Evolutionary conservation across 2,888 invertebrate genomes (phyloP).

Genomic region (Aphrophora alni): DNA sequence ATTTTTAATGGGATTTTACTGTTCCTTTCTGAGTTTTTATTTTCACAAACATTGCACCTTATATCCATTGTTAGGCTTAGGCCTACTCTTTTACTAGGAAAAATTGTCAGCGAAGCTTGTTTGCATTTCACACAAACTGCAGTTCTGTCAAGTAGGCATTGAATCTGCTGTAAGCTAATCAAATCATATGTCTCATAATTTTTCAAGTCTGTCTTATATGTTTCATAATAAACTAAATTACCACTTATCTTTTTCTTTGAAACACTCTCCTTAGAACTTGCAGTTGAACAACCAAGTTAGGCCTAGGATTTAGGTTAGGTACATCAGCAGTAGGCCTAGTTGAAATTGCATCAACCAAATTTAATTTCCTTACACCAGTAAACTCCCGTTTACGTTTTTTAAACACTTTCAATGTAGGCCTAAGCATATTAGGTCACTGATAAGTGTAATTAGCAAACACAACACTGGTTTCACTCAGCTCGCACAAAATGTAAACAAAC

Average conservation of each 20-base stretch:
- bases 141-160: neutral
- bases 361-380: neutral
- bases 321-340: neutral
- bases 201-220: neutral
- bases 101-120: neutral
- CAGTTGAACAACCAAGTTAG: neutral
- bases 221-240: neutral
- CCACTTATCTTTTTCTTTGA: neutral
- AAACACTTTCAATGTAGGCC: constrained; percentile 17
- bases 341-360: neutral
- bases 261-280: neutral
- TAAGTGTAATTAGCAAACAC: neutral
- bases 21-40: too few species aligned
- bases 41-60: constrained; percentile 9
- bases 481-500: constrained; percentile 16
- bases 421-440: neutral
- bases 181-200: constrained; percentile 9
- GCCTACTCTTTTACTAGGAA: neutral
- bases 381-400: constrained; percentile 13
- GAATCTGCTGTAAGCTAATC: constrained; percentile 3
- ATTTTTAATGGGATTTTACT: too few species aligned
- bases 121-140: constrained; percentile 12
- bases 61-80: neutral
- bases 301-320: neutral
- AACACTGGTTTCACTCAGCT: neutral